Evolutionary conservation across 1,140 invertebrate genomes (phyloP).

Genomic region (Drosophila tropicalis): DNA sequence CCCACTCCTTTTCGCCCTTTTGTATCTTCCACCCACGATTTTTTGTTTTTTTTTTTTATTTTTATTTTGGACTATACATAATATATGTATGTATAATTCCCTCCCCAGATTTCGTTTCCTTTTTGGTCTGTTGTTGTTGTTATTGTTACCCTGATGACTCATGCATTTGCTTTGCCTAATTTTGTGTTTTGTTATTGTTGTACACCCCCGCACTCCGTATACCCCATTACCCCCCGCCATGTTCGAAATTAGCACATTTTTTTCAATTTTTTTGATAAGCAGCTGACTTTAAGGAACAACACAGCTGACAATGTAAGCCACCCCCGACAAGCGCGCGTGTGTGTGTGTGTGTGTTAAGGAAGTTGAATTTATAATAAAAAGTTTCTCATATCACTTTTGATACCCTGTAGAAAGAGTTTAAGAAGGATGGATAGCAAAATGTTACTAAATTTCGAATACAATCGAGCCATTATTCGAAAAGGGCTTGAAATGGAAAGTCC

Average conservation of each 20-base stretch:
- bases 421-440: not conserved
- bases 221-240: not conserved
- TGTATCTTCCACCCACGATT: not conserved
- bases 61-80: not conserved
- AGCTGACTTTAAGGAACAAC: slow-evolving; percentile 6
- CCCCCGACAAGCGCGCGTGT: not conserved
- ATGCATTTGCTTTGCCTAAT: slow-evolving; percentile 9
- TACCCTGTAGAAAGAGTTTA: not conserved
- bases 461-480: too few species aligned
- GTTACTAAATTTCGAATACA: too few species aligned
- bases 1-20: not conserved
- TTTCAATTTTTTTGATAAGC: slow-evolving; percentile 4
- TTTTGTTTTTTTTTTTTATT: not conserved
- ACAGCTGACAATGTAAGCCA: slow-evolving; percentile 6
- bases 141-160: slow-evolving; percentile 7
- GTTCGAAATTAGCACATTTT: slow-evolving; percentile 10
- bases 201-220: not conserved
- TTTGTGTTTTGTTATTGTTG: slow-evolving; percentile 10
- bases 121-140: not conserved
- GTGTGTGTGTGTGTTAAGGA: slow-evolving; percentile 2
- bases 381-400: not conserved
- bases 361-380: not conserved
- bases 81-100: slow-evolving; percentile 3
- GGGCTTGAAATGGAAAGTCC: too few species aligned
- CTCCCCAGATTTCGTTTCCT: not conserved